A percentile compares a stretch with the other conserved stretches of the same genome.
These are phyloP conservation scores for Rhinogobio ventralis DNA, from an alignment of 2,797 vertebrate genomes.

Conservation along the genomic window DNA sequence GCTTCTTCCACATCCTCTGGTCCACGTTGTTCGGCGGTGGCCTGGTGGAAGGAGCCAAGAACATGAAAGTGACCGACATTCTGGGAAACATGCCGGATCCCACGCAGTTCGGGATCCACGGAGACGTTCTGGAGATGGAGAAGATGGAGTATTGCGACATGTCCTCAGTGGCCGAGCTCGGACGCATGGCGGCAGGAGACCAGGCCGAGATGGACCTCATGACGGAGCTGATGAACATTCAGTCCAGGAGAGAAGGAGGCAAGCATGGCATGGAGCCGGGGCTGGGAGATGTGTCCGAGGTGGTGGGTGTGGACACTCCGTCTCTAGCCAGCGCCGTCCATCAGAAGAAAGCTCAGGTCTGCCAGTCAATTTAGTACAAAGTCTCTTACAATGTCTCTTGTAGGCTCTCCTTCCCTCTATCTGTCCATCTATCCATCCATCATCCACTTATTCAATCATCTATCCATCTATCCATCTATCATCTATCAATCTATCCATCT, in stretches of 20 bases:
- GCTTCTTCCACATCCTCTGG: slow-evolving; percentile 95
- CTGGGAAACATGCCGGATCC: slow-evolving; percentile 99
- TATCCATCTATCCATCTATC: too few species aligned
- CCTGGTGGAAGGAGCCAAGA: slow-evolving; percentile 96
- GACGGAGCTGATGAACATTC: slow-evolving; percentile 89
- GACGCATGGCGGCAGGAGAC: slow-evolving; percentile 84
- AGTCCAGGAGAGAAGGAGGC: slow-evolving; percentile 86
- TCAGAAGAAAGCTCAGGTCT: slow-evolving; percentile 93
- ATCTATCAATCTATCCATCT: too few species aligned
- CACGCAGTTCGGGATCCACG: slow-evolving; percentile 98
- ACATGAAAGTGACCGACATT: slow-evolving; percentile 98
- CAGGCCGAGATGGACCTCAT: slow-evolving; percentile 87
- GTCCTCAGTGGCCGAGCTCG: slow-evolving; percentile 79
- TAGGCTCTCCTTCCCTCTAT: neutral
- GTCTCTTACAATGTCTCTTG: neutral
- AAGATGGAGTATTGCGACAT: slow-evolving; percentile 85
- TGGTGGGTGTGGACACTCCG: slow-evolving; percentile 85
- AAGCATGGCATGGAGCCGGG: slow-evolving; percentile 92
- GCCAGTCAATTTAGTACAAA: neutral
- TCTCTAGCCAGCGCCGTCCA: slow-evolving; percentile 86
- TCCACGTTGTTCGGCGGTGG: slow-evolving; percentile 95
- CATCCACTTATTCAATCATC: too few species aligned
- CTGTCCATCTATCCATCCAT: too few species aligned
- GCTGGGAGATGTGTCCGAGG: slow-evolving; percentile 92
- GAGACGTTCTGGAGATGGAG: slow-evolving; percentile 89